phyloP scores from a whole-genome alignment of 1,140 invertebrate species.

The Yoshiicerus persimilis region DNA sequence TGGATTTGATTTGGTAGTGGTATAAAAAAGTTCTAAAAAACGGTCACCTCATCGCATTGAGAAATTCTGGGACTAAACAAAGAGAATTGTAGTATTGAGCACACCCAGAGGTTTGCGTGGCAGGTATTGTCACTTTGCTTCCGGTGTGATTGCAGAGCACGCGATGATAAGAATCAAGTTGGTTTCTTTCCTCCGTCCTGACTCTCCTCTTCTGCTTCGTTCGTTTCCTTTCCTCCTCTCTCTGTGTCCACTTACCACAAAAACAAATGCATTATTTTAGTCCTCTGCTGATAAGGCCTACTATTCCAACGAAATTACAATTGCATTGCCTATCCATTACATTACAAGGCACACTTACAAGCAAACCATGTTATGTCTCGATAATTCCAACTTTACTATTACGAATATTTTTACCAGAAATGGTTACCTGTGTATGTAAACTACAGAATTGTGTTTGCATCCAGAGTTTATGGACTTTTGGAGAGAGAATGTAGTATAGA shows the following conservation, averaged over 20 bases:
- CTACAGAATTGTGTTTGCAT: no score
- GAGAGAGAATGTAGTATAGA: no score
- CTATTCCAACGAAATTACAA: background rate
- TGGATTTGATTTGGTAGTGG: background rate
- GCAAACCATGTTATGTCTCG: no score
- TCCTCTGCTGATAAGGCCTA: no score
- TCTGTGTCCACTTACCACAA: background rate
- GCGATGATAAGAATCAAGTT: slow-evolving; percentile 36
- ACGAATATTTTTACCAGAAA: no score
- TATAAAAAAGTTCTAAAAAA: background rate
- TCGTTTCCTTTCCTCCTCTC: background rate
- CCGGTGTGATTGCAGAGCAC: slow-evolving; percentile 31
- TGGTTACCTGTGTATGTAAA: no score
- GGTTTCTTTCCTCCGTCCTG: background rate
- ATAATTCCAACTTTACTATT: no score
- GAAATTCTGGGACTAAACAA: background rate
- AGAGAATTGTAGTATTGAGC: background rate
- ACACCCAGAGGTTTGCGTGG: slow-evolving; percentile 31
- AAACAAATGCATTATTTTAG: background rate
- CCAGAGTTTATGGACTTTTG: no score
- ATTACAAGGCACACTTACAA: background rate
- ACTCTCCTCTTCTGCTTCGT: background rate
- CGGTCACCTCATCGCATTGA: background rate
- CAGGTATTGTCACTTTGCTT: slow-evolving; percentile 24
- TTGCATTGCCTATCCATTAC: background rate